Evolutionary conservation across 1,140 invertebrate species (phyloP), one percentile per base, ranked within the genome.

Genomic region (Thaumetopoea pityocampa): DNA sequence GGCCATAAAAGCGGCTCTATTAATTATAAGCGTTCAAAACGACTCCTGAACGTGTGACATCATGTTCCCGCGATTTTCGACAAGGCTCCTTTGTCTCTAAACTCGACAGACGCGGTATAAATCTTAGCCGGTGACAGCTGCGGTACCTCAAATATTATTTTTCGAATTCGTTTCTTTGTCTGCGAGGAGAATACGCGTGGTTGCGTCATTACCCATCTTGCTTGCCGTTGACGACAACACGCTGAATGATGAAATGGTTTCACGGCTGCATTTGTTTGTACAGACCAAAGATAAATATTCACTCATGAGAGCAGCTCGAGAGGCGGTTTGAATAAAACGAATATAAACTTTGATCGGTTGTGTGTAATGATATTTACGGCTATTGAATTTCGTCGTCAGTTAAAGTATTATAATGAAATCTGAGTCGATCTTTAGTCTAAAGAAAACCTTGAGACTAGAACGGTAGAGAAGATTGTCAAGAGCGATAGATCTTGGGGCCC

Each of bases 171-270:
- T 20, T 17, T 66, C 61, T 70, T 68, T 68, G 67, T 68, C 54
- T 45, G 32, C 32, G 49, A 46, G 44, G 49, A 54, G 51, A 34
- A 35, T 10, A 28, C 8, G 28, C 17, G 19, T 12, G 14, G 51
- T 82, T 82, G 55, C 78, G 73, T 82, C 78, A 80, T 38, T 55
- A 38, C 24, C 51, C 57, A 55, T 60, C 43, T 59, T 41, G 50
- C 48, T 57, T 58, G 46, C 42, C 49, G 53, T 58, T 51, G 60
- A 63, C 61, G 65, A 40, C 37, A 41, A 72, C 60, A 65, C 64
- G 77, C 51, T 52, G 72, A 78, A 63, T 79, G 72, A 77, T 67
- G 67, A 74, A 79, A 76, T 67, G 68, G 53, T 59, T 71, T 72
- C 65, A 54, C 71, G 64, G 58, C 57, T 63, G 47, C 69, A 56